Conservation (phyloP, 2,888 invertebrate species). For the Eristalis intricaria region DNA sequence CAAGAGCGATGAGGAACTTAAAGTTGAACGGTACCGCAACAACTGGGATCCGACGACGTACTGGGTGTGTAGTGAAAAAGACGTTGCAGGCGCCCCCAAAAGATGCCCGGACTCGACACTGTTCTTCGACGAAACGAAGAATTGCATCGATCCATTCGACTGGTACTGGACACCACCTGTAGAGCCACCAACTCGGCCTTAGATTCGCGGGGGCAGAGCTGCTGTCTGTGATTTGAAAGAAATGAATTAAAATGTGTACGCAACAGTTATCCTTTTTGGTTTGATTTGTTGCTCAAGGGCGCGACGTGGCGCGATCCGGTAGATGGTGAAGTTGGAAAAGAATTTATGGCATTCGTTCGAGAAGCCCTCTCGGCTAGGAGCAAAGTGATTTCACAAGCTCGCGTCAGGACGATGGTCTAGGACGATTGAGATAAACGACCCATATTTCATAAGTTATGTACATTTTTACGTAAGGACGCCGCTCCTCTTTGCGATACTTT, state of each 20-base stretch:
- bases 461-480: conserved; percentile 11
- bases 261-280: not conserved
- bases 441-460: conserved; percentile 25
- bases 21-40: conserved; percentile 73
- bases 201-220: not conserved
- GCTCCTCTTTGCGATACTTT: not conserved
- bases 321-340: not conserved
- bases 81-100: conserved; percentile 56
- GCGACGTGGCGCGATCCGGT: not conserved
- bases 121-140: conserved; percentile 73
- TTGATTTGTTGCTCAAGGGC: not conserved
- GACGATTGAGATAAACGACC: conserved; percentile 29
- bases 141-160: conserved; percentile 75
- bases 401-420: not conserved
- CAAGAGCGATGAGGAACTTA: conserved; percentile 72
- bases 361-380: not conserved
- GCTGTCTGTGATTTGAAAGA: not conserved
- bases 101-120: conserved; percentile 74
- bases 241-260: not conserved
- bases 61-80: conserved; percentile 75
- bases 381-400: not conserved
- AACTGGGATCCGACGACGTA: conserved; percentile 78
- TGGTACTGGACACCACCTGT: conserved; percentile 76
- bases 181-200: conserved; percentile 74
- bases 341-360: not conserved